These are phyloP conservation scores for Apolygus lucorum DNA, from an alignment of 1,140 invertebrate species.

Conservation along the genomic window DNA sequence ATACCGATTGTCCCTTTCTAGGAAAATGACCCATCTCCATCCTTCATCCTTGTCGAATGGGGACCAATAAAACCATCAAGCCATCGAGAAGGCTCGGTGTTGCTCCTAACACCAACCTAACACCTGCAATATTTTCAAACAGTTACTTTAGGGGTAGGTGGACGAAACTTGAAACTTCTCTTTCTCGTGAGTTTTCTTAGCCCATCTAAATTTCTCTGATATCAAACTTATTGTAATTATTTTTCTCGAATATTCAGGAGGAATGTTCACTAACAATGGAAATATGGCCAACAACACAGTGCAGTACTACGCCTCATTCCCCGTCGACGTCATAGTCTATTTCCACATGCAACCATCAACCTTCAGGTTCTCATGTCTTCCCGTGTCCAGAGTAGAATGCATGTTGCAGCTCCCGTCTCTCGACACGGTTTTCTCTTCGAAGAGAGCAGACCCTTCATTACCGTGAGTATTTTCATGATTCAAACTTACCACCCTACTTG, in stretches of 20 bases:
- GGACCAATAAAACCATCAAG: too few species aligned
- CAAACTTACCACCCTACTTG: neutral
- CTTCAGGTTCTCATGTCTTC: slow-evolving; percentile 90
- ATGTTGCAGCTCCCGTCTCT: slow-evolving; percentile 91
- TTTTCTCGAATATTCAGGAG: slow-evolving; percentile 1
- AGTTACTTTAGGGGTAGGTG: too few species aligned
- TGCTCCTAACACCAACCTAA: too few species aligned
- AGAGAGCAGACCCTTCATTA: slow-evolving; percentile 55
- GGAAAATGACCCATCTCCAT: too few species aligned
- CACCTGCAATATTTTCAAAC: too few species aligned
- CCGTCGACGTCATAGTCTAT: slow-evolving; percentile 97
- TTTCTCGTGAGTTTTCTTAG: neutral
- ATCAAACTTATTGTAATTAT: too few species aligned
- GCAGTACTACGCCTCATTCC: slow-evolving; percentile 73
- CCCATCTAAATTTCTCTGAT: too few species aligned
- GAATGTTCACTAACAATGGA: slow-evolving; percentile 5
- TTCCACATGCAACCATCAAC: slow-evolving; percentile 96
- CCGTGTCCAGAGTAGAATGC: slow-evolving; percentile 91
- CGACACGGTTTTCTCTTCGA: slow-evolving; percentile 73
- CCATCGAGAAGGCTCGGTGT: too few species aligned
- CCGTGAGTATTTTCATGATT: slow-evolving; percentile 2
- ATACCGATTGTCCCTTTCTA: too few species aligned
- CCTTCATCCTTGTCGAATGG: too few species aligned
- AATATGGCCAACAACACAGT: slow-evolving; percentile 47
- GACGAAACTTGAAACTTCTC: neutral